Percentiles rank a stretch among this genome's conserved stretches.
Conservation (phyloP, 2,888 invertebrate species). For the Fragum fragum region DNA sequence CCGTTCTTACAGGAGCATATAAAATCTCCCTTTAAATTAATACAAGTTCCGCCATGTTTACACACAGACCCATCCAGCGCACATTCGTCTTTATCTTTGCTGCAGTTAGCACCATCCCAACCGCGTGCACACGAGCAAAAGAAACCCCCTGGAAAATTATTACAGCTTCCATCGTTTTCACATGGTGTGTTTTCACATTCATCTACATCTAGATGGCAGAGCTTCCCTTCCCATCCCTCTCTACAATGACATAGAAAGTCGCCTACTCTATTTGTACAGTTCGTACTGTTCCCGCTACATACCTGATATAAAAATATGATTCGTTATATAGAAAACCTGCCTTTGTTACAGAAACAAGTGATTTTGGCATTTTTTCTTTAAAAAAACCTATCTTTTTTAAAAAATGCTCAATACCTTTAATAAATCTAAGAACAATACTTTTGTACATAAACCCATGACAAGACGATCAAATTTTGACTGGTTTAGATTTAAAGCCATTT, state of each 20-base stretch:
- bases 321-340: too few species aligned
- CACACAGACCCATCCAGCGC: background rate
- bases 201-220: background rate
- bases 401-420: too few species aligned
- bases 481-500: too few species aligned
- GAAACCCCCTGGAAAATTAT: conserved; percentile 16
- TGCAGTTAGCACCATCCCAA: background rate
- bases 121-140: conserved; percentile 30
- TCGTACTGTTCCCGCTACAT: too few species aligned
- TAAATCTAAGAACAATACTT: too few species aligned
- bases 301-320: too few species aligned
- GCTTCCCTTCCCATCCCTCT: background rate
- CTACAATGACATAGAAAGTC: background rate
- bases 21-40: background rate
- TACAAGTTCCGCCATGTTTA: background rate
- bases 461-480: too few species aligned
- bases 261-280: conserved; percentile 1
- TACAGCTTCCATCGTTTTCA: conserved; percentile 33
- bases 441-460: too few species aligned
- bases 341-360: too few species aligned
- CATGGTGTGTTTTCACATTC: conserved; percentile 29
- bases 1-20: conserved; percentile 10
- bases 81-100: background rate
- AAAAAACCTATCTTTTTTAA: too few species aligned
- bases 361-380: too few species aligned